Evolutionary conservation across 1,140 invertebrate species (phyloP).

Genomic region (Drosophila seguyi): DNA sequence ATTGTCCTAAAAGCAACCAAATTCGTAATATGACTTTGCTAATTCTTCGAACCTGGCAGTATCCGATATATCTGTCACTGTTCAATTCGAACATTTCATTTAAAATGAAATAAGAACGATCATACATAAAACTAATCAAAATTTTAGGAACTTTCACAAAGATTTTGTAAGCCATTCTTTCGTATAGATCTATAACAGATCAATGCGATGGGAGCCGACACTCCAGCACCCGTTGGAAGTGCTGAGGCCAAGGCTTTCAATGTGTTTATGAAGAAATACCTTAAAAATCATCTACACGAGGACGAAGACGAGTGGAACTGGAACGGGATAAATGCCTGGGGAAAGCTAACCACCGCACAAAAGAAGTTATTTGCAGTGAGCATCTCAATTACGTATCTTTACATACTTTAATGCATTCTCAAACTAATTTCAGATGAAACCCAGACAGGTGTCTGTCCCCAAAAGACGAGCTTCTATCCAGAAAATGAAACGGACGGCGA

Average conservation of each 20-base stretch:
- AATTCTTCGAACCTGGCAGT: slow-evolving; percentile 2
- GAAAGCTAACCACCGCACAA: slow-evolving; percentile 2
- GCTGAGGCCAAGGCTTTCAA: slow-evolving; percentile 3
- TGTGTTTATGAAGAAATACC: slow-evolving; percentile 6
- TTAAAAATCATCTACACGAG: neutral
- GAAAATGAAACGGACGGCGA: neutral
- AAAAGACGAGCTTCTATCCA: too few species aligned
- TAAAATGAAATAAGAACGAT: neutral
- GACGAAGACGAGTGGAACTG: neutral
- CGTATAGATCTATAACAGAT: neutral
- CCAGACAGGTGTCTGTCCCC: neutral
- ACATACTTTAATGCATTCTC: neutral
- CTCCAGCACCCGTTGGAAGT: neutral
- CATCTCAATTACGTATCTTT: too few species aligned
- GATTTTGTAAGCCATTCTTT: neutral
- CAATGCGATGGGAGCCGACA: neutral
- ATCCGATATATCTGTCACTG: neutral
- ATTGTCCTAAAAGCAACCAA: slow-evolving; percentile 2
- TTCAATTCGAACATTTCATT: neutral
- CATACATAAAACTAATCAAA: neutral
- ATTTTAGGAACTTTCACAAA: neutral
- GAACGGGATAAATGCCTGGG: slow-evolving; percentile 7
- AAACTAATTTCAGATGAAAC: neutral
- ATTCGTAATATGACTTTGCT: slow-evolving; percentile 5
- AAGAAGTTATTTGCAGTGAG: slow-evolving; percentile 17